Percentiles rank a stretch among this genome's conserved stretches.
Conservation (phyloP, 2,113 vertebrate genomes). For the Bothrops jararaca region DNA sequence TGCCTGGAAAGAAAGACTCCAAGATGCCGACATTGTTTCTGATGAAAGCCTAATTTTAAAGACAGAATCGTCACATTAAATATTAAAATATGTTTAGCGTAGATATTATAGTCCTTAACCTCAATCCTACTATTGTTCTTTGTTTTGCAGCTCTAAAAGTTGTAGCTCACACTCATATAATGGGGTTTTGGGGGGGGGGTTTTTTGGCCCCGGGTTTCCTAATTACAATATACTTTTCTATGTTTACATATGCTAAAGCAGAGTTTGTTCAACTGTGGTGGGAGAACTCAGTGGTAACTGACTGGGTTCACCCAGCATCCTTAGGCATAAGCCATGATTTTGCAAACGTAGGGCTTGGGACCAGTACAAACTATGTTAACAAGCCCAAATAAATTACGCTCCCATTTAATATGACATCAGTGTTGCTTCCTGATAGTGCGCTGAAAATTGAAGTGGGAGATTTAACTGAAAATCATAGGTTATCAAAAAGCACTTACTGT, state of each 20-base stretch:
- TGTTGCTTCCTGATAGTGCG: not conserved
- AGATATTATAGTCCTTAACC: not conserved
- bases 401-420: not conserved
- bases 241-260: not conserved
- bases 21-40: constrained; percentile 36
- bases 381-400: not conserved
- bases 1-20: constrained; percentile 44
- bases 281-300: not conserved
- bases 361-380: not conserved
- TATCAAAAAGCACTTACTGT: not conserved
- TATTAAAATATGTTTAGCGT: not conserved
- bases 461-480: not conserved
- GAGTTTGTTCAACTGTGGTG: not conserved
- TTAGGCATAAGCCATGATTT: not conserved
- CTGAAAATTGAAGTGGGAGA: not conserved
- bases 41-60: constrained; percentile 27
- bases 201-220: not conserved
- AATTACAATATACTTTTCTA: not conserved
- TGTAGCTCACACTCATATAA: not conserved
- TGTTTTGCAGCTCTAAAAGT: constrained; percentile 18
- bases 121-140: not conserved
- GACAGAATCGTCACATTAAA: constrained; percentile 14
- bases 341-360: not conserved
- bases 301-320: not conserved
- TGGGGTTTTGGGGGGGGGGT: too few species aligned